Conservation (phyloP, 2,113 vertebrate genomes). For the Psilopsiagon aymara region DNA sequence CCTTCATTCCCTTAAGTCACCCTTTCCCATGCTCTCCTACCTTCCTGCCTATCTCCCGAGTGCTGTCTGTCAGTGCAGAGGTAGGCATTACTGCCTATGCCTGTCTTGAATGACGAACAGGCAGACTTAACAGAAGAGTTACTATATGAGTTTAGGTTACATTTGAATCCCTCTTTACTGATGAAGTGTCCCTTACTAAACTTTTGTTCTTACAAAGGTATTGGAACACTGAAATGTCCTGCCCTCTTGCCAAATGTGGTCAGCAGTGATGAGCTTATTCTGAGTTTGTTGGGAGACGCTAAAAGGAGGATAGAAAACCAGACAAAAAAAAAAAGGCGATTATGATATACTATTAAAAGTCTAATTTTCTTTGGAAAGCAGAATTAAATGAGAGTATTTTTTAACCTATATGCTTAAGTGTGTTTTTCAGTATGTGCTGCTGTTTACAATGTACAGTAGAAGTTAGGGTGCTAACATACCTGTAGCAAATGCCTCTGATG, state of each 20-base stretch:
- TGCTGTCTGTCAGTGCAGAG: not conserved
- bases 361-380: not conserved
- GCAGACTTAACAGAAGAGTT: not conserved
- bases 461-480: not conserved
- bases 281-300: not conserved
- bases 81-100: not conserved
- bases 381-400: not conserved
- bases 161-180: not conserved
- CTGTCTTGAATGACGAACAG: not conserved
- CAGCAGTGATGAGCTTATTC: not conserved
- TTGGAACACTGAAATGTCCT: not conserved
- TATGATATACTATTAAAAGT: not conserved
- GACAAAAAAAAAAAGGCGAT: not conserved
- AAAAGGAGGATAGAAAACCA: not conserved
- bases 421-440: not conserved
- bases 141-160: not conserved
- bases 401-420: not conserved
- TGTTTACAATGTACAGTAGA: not conserved
- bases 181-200: not conserved
- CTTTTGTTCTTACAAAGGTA: accelerated
- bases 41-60: not conserved
- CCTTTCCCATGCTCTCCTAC: not conserved
- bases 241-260: not conserved
- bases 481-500: not conserved
- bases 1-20: not conserved